Evolutionary conservation across 2,888 invertebrate species (phyloP), one percentile per base, ranked within the genome.

Genomic region (Oasisia sp.): DNA sequence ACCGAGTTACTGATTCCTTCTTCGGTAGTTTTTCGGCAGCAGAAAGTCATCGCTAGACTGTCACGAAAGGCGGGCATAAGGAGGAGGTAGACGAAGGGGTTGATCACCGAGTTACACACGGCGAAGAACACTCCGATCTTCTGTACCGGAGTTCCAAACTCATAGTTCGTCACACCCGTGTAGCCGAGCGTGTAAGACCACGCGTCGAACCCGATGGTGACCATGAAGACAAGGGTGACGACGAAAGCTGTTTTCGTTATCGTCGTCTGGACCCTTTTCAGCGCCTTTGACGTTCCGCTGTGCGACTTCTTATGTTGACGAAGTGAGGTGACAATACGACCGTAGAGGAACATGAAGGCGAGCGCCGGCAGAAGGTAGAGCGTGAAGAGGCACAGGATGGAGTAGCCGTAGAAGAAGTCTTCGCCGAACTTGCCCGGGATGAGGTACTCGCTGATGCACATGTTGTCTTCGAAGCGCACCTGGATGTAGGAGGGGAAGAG

Each of bases 61-160:
- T 38, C 56, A 45, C 91, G 91, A 91, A 91, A 91, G n/a, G 91
- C 38, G 12, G 91, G 91, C 91, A 91, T 91, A n/a, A 91, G n/a
- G 12, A n/a, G 14, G 50, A 91, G 50, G n/a, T 91, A 91, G 32
- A 91, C 56, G 27, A 91, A 56, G 12, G 91, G 91, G 27, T 91
- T 91, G 45, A 91, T 50, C n/a, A 91, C 91, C 14, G 50, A 44
- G 91, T 91, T 91, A 32, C 91, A 91, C 38, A 91, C 91, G 50
- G 91, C 91, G 44, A 91, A 91, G 91, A 91, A 91, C 56, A 91
- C 91, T 27, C 91, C 91, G 44, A 91, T 91, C 56, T 91, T 91
- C 56, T 91, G 91, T 7, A 91, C 50, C 12, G 91, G 91, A 14
- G 91, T 50, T 91, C 91, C 91, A n/a, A 91, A 91, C 56, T 91